A percentile compares a stretch with the other conserved stretches of the same genome.
These are phyloP conservation scores for Anguilla marmorata DNA, from an alignment of 2,797 vertebrate genomes.

Conservation along the genomic window DNA sequence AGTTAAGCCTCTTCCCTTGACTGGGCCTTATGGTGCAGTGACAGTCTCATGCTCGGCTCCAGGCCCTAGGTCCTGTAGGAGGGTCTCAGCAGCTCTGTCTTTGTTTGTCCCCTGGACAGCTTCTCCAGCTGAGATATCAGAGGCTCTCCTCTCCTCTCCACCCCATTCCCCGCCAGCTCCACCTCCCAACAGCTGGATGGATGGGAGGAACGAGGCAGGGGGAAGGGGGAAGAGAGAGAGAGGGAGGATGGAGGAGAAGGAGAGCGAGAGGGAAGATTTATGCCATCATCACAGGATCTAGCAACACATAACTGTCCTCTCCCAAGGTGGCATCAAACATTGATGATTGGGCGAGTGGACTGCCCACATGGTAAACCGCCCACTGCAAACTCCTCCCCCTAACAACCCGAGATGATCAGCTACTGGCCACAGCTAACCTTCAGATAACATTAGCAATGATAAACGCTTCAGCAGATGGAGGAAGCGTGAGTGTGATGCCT, in stretches of 20 bases:
- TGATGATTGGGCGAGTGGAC: constrained; percentile 15
- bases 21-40: background rate
- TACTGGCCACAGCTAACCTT: background rate
- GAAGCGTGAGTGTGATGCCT: background rate
- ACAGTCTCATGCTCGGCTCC: background rate
- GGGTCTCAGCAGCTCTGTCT: constrained; percentile 24
- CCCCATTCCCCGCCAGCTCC: background rate
- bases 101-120: constrained; percentile 33
- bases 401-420: background rate
- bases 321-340: background rate
- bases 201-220: background rate
- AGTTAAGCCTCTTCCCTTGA: background rate
- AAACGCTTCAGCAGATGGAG: background rate
- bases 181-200: background rate
- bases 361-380: background rate
- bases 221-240: background rate
- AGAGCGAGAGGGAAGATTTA: background rate
- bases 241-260: background rate
- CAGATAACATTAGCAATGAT: background rate
- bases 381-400: background rate
- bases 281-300: background rate
- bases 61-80: constrained; percentile 20
- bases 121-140: constrained; percentile 30
- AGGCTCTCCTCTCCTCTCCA: constrained; percentile 1
- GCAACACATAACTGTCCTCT: background rate